Evolutionary conservation across 1,140 invertebrate species (phyloP), one percentile per base, ranked within the genome.

Genomic region (Bilobella aurantiaca): DNA sequence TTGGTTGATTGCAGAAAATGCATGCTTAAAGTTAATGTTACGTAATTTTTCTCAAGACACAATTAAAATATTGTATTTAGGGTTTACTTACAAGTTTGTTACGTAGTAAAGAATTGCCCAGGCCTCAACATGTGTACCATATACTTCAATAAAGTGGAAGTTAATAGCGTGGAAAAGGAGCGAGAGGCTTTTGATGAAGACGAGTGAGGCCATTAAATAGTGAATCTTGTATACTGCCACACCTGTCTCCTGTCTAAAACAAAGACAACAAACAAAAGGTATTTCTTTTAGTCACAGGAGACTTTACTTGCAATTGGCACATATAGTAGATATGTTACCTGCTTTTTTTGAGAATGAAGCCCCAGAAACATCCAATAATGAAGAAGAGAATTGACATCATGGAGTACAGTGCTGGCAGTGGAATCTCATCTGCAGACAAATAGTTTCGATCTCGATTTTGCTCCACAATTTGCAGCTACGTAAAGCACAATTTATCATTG

Each of bases 31-130:
- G n/a, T n/a, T n/a, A n/a, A n/a, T n/a, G n/a, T n/a, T 32, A 16
- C 32, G 16, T 3, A 37, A 61, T 61, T 16, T 3, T 14, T 30
- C 27, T 31, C 14, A 53, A 23, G 56, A 34, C n/a, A 32, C 18
- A 31, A 28, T 12, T n/a, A 62, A 63, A 3, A 71, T 60, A 57
- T 62, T 31, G 1, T 25, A 25, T 57, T 46, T 37, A 30, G 2
- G 1, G 3, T 37, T 5, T 59, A 23, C 84, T 83, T 79, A 89
- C 84, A 98, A 81, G 83, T 98, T 95, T 18, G 93, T 94, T 53
- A 98, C 90, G 72, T 98, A 98, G 77, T 90, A 98, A 0, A 98
- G 77, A 70, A 98, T 91, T 14, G 96, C 96, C 95, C 96, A 98
- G 2, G 93, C 89, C 58, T 95, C 93, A 27, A 96, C 87, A 76